Evolutionary conservation across 2,113 vertebrate species (phyloP).

Genomic region (Hiodon tergisus): DNA sequence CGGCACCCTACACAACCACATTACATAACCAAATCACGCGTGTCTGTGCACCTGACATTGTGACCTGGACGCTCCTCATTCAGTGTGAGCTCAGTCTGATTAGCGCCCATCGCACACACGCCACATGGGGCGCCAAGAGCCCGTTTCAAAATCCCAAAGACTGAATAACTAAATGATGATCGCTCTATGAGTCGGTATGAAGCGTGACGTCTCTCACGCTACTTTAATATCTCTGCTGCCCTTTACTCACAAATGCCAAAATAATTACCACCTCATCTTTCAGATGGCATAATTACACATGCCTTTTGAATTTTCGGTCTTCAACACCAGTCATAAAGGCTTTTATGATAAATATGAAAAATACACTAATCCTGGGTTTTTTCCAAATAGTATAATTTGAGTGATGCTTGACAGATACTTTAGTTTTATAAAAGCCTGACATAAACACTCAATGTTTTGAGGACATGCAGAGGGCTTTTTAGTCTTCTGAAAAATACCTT

Average conservation of each 20-base stretch:
- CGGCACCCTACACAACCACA: too few relatives aligned
- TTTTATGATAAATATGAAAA: neutral
- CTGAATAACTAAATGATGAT: slow-evolving; percentile 10
- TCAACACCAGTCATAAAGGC: neutral
- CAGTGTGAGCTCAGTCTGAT: slow-evolving; percentile 7
- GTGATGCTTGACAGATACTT: neutral
- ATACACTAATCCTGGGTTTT: neutral
- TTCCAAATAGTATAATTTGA: neutral
- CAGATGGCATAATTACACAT: neutral
- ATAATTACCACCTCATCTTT: slow-evolving; percentile 24
- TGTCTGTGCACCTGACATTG: neutral
- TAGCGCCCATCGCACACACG: neutral
- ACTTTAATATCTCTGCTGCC: slow-evolving; percentile 15
- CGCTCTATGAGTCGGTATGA: neutral
- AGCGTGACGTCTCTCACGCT: neutral
- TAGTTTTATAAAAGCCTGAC: neutral
- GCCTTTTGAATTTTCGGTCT: neutral
- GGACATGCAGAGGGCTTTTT: neutral
- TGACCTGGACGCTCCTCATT: neutral
- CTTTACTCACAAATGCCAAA: slow-evolving; percentile 28
- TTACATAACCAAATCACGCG: too few relatives aligned
- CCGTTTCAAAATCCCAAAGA: slow-evolving; percentile 19
- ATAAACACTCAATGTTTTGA: neutral
- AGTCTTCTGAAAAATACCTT: too few relatives aligned
- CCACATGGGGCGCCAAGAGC: neutral